Percentiles rank a stretch among this genome's conserved stretches.
Evolutionary conservation across 92 coral and sea anemone genomes (phyloP).

Genomic region (Epizoanthus stellaris): DNA sequence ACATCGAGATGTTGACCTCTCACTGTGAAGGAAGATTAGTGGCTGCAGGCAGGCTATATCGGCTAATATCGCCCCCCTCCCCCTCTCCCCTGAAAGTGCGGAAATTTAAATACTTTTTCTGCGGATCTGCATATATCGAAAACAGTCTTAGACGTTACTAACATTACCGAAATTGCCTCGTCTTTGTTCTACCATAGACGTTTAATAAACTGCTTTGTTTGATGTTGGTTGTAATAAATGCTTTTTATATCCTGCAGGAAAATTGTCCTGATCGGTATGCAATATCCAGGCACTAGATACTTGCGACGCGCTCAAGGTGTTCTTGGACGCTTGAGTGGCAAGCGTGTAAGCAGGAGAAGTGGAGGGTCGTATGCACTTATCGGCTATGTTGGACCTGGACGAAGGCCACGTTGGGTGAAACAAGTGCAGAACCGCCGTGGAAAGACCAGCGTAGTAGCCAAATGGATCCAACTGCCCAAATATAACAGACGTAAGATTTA

Average conservation of each 20-base stretch:
- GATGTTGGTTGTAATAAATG: background rate
- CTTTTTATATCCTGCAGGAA: conserved; percentile 12
- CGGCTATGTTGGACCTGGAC: conserved; percentile 11
- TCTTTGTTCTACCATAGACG: no score
- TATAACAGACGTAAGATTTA: conserved; percentile 28
- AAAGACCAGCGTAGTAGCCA: background rate
- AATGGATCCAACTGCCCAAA: conserved; percentile 11
- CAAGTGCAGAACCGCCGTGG: background rate
- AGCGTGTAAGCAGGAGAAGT: background rate
- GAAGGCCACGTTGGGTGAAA: conserved; percentile 14
- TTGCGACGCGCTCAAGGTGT: background rate
- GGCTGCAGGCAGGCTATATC: no score
- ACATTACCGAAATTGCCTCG: no score
- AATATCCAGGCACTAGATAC: background rate
- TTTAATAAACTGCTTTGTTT: no score
- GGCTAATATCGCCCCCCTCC: no score
- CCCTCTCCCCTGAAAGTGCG: no score
- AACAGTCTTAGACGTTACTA: no score
- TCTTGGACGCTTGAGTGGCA: conserved; percentile 4
- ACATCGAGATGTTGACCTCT: no score
- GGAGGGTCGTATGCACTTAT: conserved; percentile 18
- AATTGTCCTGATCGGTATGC: conserved; percentile 20
- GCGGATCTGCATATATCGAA: no score
- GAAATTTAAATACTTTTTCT: no score
- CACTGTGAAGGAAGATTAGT: no score